Conservation (phyloP, 1,140 invertebrate genomes). For the Zelostemma sp. region DNA sequence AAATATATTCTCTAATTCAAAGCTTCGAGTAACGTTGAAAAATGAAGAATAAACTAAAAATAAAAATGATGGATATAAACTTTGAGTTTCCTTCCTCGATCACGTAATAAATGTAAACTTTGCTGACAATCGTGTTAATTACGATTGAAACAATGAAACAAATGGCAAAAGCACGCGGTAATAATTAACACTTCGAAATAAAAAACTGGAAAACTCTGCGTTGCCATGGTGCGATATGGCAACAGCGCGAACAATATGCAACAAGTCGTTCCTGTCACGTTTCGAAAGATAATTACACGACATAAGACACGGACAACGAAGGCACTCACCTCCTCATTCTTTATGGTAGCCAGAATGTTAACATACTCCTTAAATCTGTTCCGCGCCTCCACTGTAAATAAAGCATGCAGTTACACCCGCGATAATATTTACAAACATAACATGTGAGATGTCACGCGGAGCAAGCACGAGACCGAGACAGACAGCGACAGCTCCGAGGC, state of each 20-base stretch:
- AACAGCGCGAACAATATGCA: slow-evolving; percentile 51
- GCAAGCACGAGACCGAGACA: slow-evolving; percentile 22
- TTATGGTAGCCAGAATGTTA: slow-evolving; percentile 88
- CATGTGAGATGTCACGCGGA: slow-evolving; percentile 24
- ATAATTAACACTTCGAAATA: too few relatives aligned
- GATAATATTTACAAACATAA: slow-evolving; percentile 7
- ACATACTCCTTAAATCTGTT: slow-evolving; percentile 92
- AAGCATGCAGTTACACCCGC: slow-evolving; percentile 44
- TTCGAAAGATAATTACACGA: slow-evolving; percentile 11
- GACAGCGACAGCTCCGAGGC: neutral
- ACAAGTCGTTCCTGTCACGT: slow-evolving; percentile 64
- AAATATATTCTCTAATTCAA: too few relatives aligned
- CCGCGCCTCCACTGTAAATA: slow-evolving; percentile 82
- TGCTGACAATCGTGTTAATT: too few relatives aligned
- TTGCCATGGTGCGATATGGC: slow-evolving; percentile 19
- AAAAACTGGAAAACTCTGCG: too few relatives aligned
- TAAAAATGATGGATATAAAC: too few relatives aligned
- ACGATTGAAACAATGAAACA: too few relatives aligned
- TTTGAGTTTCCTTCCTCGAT: too few relatives aligned
- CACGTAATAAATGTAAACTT: too few relatives aligned
- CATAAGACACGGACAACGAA: slow-evolving; percentile 9
- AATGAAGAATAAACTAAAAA: too few relatives aligned
- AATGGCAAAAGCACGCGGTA: too few relatives aligned
- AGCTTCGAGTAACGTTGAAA: too few relatives aligned
- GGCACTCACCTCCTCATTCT: slow-evolving; percentile 74